A percentile compares a stretch with the other conserved stretches of the same genome.
Evolutionary conservation across 1,140 invertebrate species (phyloP).

Genomic region (Plectus sambesii): DNA sequence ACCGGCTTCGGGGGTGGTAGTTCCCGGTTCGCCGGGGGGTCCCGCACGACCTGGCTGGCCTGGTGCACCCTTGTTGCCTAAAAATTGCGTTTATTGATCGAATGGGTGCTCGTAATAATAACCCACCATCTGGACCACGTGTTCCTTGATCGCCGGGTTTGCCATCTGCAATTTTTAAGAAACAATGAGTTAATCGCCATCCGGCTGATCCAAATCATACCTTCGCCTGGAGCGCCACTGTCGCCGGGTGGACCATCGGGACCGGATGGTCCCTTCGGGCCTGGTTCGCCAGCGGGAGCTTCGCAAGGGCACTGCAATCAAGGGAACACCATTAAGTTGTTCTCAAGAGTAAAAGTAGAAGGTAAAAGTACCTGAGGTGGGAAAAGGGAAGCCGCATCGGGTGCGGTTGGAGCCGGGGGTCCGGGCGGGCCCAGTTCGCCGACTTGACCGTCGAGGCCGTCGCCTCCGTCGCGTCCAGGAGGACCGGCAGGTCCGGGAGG

Average conservation of each 20-base stretch:
- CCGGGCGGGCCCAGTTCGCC: conserved; percentile 30
- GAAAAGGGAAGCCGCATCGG: conserved; percentile 25
- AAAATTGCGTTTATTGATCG: too few species aligned
- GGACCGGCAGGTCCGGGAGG: conserved; percentile 27
- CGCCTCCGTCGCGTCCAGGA: conserved; percentile 28
- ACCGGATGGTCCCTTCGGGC: conserved; percentile 29
- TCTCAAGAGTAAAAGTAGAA: too few species aligned
- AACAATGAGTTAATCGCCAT: conserved; percentile 19
- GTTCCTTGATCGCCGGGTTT: conserved; percentile 32
- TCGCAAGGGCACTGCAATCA: conserved; percentile 37
- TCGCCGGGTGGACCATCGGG: conserved; percentile 27
- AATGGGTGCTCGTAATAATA: too few species aligned
- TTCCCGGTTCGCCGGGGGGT: conserved; percentile 27
- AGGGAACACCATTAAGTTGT: too few species aligned
- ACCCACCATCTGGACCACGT: too few species aligned
- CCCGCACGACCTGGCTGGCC: conserved; percentile 26
- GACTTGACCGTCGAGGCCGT: conserved; percentile 31
- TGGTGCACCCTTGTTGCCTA: conserved; percentile 23
- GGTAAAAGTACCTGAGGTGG: too few species aligned
- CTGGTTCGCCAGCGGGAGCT: conserved; percentile 26
- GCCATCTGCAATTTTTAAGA: conserved; percentile 18
- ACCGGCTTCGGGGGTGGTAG: conserved; percentile 29
- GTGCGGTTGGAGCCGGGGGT: conserved; percentile 28
- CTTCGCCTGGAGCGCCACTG: conserved; percentile 24
- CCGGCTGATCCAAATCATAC: too few species aligned